phyloP scores from a whole-genome alignment of 1,140 invertebrate genomes.

The Lepeophtheirus salmonis region DNA sequence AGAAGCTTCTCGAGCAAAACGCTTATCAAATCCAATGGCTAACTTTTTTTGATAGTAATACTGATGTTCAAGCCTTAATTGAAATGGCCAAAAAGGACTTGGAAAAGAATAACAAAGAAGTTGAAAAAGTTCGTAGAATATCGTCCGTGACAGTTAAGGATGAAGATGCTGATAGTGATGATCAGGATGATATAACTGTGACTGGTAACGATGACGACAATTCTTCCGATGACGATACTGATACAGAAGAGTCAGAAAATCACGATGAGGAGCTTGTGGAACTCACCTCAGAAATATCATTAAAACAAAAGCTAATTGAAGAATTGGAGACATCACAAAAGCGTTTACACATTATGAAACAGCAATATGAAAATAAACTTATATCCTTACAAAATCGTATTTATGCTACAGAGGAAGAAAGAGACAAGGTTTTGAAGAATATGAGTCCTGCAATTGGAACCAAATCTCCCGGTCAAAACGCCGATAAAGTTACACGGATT shows the following conservation, averaged over 20 bases:
- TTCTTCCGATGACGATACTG: conserved; percentile 26
- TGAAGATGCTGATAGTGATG: conserved; percentile 25
- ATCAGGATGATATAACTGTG: conserved; percentile 25
- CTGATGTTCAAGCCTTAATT: conserved; percentile 30
- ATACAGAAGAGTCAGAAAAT: conserved; percentile 29
- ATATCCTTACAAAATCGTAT: conserved; percentile 48
- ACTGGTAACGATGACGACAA: conserved; percentile 23
- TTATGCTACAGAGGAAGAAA: conserved; percentile 67
- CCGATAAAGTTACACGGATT: conserved; percentile 61
- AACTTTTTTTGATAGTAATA: background rate
- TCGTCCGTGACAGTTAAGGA: conserved; percentile 21
- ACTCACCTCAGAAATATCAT: conserved; percentile 70
- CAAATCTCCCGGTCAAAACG: conserved; percentile 24
- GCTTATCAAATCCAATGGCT: background rate
- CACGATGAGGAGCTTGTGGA: conserved; percentile 45
- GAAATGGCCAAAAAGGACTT: conserved; percentile 45
- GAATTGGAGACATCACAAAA: conserved; percentile 73
- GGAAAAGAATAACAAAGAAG: conserved; percentile 34
- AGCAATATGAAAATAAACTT: conserved; percentile 89
- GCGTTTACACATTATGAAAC: conserved; percentile 55
- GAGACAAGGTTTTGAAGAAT: conserved; percentile 47
- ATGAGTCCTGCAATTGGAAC: conserved; percentile 21
- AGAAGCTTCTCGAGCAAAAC: conserved; percentile 9
- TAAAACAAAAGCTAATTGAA: conserved; percentile 78
- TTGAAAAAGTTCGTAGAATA: conserved; percentile 28